A percentile compares a stretch with the other conserved stretches of the same genome.
These are phyloP conservation scores for Bovichtus variegatus DNA, from an alignment of 2,797 vertebrate genomes.

Conservation along the genomic window DNA sequence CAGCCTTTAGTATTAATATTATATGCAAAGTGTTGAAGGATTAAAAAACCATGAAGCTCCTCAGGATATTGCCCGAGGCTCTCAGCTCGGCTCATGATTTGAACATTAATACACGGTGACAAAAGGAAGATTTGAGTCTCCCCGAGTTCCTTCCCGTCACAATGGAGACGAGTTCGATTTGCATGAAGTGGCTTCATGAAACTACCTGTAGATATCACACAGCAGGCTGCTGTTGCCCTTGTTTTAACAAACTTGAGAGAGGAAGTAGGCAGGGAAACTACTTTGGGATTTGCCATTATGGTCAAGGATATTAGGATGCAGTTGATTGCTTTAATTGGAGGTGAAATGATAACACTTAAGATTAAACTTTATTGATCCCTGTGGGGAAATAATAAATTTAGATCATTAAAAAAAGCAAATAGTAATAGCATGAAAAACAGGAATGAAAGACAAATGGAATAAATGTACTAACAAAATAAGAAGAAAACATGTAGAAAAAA, in stretches of 20 bases:
- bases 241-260: conserved; percentile 47
- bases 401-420: conserved; percentile 26
- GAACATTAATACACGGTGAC: conserved; percentile 65
- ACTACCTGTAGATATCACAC: conserved; percentile 45
- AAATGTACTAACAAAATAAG: conserved; percentile 4
- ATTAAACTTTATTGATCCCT: conserved; percentile 53
- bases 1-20: conserved; percentile 65
- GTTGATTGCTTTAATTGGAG: conserved; percentile 54
- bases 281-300: conserved; percentile 48
- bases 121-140: conserved; percentile 60
- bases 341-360: conserved; percentile 40
- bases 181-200: conserved; percentile 61
- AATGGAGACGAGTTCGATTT: conserved; percentile 50
- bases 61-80: conserved; percentile 54
- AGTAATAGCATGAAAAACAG: neutral
- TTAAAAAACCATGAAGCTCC: conserved; percentile 62
- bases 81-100: conserved; percentile 43
- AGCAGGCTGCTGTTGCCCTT: conserved; percentile 52
- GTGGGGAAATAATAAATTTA: conserved; percentile 7
- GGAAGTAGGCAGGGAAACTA: conserved; percentile 16
- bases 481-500: neutral
- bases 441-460: conserved; percentile 11
- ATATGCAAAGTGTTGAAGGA: conserved; percentile 66
- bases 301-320: conserved; percentile 39
- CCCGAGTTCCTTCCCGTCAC: conserved; percentile 42